Percentiles rank a stretch among this genome's conserved stretches.
Evolutionary conservation across 1,140 invertebrate genomes (phyloP).

Genomic region (Drepana arcuata): DNA sequence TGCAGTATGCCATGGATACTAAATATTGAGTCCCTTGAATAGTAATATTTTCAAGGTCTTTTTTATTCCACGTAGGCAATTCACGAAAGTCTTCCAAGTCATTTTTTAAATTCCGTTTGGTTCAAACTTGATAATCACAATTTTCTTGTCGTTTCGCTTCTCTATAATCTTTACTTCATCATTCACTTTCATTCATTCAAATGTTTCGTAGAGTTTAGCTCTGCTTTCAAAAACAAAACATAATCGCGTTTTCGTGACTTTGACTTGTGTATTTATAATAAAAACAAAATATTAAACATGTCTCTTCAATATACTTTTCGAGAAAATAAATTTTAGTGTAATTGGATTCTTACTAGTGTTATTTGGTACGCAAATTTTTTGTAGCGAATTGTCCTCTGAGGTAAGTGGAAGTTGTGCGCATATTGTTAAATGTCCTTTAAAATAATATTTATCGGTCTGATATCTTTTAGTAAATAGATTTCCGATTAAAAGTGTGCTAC

Average conservation of each 20-base stretch:
- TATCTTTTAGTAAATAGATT: not conserved
- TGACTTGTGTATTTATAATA: conserved; percentile 19
- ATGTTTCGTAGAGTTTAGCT: too few species aligned
- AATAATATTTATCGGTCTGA: not conserved
- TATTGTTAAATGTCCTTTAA: conserved; percentile 10
- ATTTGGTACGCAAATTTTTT: conserved; percentile 16
- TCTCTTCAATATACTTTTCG: conserved; percentile 20
- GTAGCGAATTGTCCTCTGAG: conserved; percentile 15
- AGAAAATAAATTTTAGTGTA: conserved; percentile 33
- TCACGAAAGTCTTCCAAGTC: too few species aligned
- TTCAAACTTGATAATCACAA: too few species aligned
- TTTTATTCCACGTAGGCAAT: too few species aligned
- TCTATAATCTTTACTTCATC: too few species aligned
- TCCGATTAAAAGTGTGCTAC: not conserved
- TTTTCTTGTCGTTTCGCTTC: too few species aligned
- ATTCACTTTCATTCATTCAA: too few species aligned
- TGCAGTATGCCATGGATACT: too few species aligned
- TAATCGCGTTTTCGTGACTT: conserved; percentile 16
- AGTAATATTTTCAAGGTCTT: too few species aligned
- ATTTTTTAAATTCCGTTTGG: too few species aligned
- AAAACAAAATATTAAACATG: conserved; percentile 35
- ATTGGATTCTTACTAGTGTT: conserved; percentile 12
- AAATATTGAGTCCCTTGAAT: too few species aligned
- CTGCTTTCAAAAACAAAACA: conserved; percentile 30
- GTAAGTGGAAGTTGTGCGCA: conserved; percentile 18